Conservation (phyloP, 2,888 invertebrate genomes). For the Anagyrus pseudococci region DNA sequence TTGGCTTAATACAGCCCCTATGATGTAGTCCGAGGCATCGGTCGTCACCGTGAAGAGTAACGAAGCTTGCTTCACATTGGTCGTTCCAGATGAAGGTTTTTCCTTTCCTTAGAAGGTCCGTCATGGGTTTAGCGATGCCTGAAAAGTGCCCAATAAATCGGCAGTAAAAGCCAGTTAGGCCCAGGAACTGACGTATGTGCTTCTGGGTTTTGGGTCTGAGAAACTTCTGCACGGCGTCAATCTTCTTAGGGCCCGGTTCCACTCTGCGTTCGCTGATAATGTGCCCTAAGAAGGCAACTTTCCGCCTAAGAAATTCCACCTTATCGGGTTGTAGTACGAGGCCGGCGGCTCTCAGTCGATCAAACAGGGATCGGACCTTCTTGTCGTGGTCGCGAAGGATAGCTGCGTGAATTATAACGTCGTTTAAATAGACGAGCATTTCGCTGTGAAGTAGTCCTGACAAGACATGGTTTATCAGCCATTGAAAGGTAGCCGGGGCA, state of each 20-base stretch:
- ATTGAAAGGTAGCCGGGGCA: slow-evolving; percentile 2
- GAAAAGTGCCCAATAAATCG: background rate
- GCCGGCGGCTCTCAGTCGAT: background rate
- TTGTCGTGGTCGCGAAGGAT: slow-evolving; percentile 2
- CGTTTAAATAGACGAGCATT: slow-evolving; percentile 5
- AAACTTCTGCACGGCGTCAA: background rate
- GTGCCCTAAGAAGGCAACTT: background rate
- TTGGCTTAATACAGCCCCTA: too few species aligned
- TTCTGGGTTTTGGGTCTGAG: background rate
- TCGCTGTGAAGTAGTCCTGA: background rate
- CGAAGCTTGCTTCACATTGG: too few species aligned
- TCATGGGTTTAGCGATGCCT: background rate
- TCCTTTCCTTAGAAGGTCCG: background rate
- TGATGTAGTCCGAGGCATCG: too few species aligned
- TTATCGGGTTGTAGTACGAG: slow-evolving; percentile 7
- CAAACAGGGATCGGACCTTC: background rate
- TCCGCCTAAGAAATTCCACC: background rate
- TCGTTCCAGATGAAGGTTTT: too few species aligned
- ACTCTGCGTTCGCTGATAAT: background rate
- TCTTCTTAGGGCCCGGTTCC: slow-evolving; percentile 3
- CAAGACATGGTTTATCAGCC: background rate
- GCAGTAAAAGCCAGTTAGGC: background rate
- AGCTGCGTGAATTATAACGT: background rate
- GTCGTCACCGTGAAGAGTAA: too few species aligned
- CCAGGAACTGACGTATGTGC: slow-evolving; percentile 1